phyloP scores from a whole-genome alignment of 2,797 vertebrate genomes.

The Emydoidea blandingii region DNA sequence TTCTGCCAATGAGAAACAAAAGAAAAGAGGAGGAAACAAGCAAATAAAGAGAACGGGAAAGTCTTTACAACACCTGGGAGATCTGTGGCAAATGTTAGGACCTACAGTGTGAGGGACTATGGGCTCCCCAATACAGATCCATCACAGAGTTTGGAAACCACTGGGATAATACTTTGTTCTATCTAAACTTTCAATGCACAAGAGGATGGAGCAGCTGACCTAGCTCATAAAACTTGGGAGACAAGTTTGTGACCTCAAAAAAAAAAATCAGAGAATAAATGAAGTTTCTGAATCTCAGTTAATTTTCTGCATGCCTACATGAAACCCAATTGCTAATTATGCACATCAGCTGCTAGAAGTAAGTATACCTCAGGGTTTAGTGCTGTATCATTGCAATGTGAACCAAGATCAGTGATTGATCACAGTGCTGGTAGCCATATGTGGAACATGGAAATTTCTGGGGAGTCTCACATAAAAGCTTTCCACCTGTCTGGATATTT shows the following conservation, averaged over 20 bases:
- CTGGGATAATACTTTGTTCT: neutral
- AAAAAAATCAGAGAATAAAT: conserved; percentile 1
- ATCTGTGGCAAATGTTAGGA: neutral
- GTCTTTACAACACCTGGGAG: neutral
- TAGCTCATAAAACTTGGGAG: conserved; percentile 43
- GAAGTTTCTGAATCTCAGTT: neutral
- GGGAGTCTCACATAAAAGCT: neutral
- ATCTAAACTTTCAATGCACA: neutral
- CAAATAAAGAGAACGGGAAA: rapidly evolving
- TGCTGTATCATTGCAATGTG: neutral
- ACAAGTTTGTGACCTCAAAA: conserved; percentile 41
- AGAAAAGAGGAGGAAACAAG: neutral
- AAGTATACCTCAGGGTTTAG: neutral
- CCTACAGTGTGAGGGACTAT: neutral
- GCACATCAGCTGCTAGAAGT: neutral
- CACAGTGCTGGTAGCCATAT: too few relatives aligned
- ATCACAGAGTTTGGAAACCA: neutral
- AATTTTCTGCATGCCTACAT: neutral
- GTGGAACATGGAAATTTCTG: too few relatives aligned
- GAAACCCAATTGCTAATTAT: neutral
- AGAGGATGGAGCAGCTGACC: conserved; percentile 10
- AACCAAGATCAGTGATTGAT: neutral
- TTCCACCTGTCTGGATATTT: neutral
- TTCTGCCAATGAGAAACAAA: neutral
- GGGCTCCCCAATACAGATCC: neutral